Percentiles rank a stretch among this genome's conserved stretches.
Conservation (phyloP, 2,888 invertebrate species). For the Gastracanthus pulcherrimus region DNA sequence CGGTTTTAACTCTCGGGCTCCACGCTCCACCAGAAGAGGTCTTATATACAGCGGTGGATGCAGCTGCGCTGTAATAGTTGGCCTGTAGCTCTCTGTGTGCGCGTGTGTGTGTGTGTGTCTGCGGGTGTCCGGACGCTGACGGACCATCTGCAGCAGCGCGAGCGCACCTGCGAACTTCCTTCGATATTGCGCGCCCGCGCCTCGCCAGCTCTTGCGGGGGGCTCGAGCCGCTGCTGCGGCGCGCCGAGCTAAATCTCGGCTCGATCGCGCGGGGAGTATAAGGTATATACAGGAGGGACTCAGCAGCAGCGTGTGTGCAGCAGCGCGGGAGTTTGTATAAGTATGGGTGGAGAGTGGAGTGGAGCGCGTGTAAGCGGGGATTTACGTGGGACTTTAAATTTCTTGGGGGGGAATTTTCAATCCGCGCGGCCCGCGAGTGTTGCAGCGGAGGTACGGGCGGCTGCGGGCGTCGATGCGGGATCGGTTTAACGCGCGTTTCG, state of each 20-base stretch:
- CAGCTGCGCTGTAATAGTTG: background rate
- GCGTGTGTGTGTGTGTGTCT: background rate
- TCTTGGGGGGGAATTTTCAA: background rate
- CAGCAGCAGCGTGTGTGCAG: too few species aligned
- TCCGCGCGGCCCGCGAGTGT: background rate
- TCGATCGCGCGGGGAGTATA: background rate
- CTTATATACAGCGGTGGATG: too few species aligned
- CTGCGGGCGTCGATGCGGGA: too few species aligned
- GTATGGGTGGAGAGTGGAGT: too few species aligned
- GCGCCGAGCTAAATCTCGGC: slow-evolving; percentile 12
- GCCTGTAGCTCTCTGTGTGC: background rate
- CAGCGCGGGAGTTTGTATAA: too few species aligned
- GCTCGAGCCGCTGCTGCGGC: too few species aligned
- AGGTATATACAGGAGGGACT: background rate
- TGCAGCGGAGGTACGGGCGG: too few species aligned
- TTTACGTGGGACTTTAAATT: slow-evolving; percentile 37
- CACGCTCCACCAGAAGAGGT: too few species aligned
- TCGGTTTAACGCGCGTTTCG: too few species aligned
- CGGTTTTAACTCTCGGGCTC: too few species aligned
- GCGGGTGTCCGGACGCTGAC: slow-evolving; percentile 63
- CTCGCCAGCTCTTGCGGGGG: background rate
- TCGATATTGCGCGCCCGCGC: slow-evolving; percentile 63
- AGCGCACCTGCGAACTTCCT: slow-evolving; percentile 71
- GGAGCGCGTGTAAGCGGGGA: too few species aligned
- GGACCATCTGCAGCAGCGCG: slow-evolving; percentile 67